A percentile compares a stretch with the other conserved stretches of the same genome.
Conservation (phyloP, 2,113 vertebrate genomes). For the Sceloporus undulatus region DNA sequence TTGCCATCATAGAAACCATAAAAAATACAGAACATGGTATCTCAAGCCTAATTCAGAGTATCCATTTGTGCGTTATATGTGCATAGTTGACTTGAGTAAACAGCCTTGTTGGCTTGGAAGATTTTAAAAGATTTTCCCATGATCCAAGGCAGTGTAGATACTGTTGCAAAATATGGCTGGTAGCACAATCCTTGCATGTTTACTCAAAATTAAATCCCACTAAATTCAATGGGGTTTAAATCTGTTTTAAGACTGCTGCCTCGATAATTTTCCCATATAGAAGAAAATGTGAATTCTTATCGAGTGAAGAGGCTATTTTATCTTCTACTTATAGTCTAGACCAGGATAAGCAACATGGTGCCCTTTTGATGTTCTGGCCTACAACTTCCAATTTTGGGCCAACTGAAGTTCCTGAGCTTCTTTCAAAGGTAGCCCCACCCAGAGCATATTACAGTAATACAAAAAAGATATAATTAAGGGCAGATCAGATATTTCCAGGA, state of each 20-base stretch:
- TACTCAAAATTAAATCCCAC: not conserved
- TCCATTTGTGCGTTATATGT: not conserved
- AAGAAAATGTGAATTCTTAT: not conserved
- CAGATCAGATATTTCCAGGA: too few species aligned
- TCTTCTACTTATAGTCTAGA: not conserved
- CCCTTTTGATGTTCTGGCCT: too few species aligned
- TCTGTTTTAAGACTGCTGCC: not conserved
- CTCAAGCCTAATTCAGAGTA: not conserved
- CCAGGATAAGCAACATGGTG: too few species aligned
- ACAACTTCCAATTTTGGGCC: too few species aligned
- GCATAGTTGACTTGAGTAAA: not conserved
- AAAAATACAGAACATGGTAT: not conserved
- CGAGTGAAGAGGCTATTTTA: not conserved
- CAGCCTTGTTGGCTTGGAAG: constrained; percentile 5
- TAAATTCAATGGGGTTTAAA: not conserved
- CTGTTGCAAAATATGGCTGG: not conserved
- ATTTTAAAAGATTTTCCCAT: not conserved
- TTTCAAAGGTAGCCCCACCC: too few species aligned
- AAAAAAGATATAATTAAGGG: too few species aligned
- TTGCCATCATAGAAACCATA: constrained; percentile 34
- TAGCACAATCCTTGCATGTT: not conserved
- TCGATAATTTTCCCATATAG: not conserved
- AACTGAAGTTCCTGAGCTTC: too few species aligned
- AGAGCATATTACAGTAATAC: too few species aligned
- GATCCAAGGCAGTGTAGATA: not conserved